Conservation (phyloP, 2,113 vertebrate species). For the Heterotilapia buettikoferi region DNA sequence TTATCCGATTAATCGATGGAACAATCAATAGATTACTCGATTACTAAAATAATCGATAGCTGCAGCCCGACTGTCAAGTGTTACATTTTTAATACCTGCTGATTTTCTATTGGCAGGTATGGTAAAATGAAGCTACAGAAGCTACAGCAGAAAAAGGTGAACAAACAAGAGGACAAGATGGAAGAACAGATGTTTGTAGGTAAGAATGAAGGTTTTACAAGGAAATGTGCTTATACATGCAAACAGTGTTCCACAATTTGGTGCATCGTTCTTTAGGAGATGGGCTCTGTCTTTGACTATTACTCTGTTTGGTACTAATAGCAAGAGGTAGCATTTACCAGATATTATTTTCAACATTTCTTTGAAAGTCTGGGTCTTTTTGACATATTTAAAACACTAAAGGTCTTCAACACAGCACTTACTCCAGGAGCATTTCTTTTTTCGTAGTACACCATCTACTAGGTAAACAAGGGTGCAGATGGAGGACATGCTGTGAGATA, state of each 20-base stretch:
- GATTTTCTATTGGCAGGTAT: constrained; percentile 64
- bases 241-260: neutral
- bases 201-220: constrained; percentile 21
- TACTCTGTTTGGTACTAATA: neutral
- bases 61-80: neutral
- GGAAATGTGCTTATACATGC: neutral
- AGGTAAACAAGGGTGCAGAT: neutral
- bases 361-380: neutral
- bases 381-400: neutral
- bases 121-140: constrained; percentile 70
- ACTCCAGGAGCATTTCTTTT: neutral
- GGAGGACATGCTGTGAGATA: neutral
- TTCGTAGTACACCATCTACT: neutral
- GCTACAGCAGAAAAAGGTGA: constrained; percentile 71
- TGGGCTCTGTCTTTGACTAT: neutral
- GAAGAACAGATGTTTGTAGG: constrained; percentile 83
- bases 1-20: neutral
- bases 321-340: neutral
- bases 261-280: neutral
- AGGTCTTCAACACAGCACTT: neutral
- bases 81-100: neutral
- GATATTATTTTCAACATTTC: neutral
- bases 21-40: neutral
- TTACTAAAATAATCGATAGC: neutral
- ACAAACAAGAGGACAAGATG: constrained; percentile 59